Conservation (phyloP, 2,113 vertebrate genomes). For the Monopterus albus region DNA sequence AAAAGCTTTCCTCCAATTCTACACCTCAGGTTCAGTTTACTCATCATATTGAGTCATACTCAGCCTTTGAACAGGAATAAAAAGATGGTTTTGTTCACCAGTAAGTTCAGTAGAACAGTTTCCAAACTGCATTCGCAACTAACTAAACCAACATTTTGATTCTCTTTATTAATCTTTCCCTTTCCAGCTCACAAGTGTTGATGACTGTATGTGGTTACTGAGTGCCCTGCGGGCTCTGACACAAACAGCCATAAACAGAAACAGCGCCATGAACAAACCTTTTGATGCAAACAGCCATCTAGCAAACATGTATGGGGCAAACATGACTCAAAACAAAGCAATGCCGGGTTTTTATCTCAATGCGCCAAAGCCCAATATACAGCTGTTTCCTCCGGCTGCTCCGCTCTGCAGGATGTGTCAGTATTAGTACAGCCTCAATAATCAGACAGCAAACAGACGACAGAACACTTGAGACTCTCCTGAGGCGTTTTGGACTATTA, state of each 20-base stretch:
- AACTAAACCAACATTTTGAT: slow-evolving; percentile 19
- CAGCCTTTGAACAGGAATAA: too few relatives aligned
- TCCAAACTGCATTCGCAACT: background rate
- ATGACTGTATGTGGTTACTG: slow-evolving; percentile 35
- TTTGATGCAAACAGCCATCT: slow-evolving; percentile 50
- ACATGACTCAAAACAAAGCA: slow-evolving; percentile 62
- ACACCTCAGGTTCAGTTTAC: too few relatives aligned
- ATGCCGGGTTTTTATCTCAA: slow-evolving; percentile 53
- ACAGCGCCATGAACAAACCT: slow-evolving; percentile 42
- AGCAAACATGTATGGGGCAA: slow-evolving; percentile 67
- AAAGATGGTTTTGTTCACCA: too few relatives aligned
- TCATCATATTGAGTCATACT: too few relatives aligned
- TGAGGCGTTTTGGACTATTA: slow-evolving; percentile 48
- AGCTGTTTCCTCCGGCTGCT: slow-evolving; percentile 54
- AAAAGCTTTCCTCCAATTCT: too few relatives aligned
- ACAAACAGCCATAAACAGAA: slow-evolving; percentile 64
- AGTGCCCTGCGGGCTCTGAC: slow-evolving; percentile 27
- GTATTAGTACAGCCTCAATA: slow-evolving; percentile 48
- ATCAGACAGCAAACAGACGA: slow-evolving; percentile 68
- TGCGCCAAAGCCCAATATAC: slow-evolving; percentile 58
- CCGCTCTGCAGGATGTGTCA: slow-evolving; percentile 50
- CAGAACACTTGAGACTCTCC: slow-evolving; percentile 47
- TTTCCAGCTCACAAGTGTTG: slow-evolving; percentile 30
- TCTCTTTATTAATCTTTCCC: slow-evolving; percentile 43
- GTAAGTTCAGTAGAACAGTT: too few relatives aligned